These are phyloP conservation scores for Anadara kagoshimensis DNA, from an alignment of 1,140 invertebrate genomes.

Conservation along the genomic window DNA sequence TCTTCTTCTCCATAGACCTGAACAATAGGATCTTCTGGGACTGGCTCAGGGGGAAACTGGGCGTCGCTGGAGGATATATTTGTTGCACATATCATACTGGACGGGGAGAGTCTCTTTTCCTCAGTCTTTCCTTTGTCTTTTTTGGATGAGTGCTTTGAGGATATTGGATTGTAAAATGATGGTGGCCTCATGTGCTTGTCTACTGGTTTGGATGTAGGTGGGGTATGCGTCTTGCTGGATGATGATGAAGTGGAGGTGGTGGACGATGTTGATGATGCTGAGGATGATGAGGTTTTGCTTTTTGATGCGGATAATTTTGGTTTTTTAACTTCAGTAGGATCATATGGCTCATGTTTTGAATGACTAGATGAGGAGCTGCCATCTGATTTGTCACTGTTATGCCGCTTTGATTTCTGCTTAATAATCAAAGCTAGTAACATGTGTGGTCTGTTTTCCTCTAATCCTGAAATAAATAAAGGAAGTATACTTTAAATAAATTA, in stretches of 20 bases:
- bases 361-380: neutral
- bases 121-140: neutral
- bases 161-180: constrained; percentile 3
- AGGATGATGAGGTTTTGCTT: neutral
- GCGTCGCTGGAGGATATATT: constrained; percentile 5
- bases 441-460: constrained; percentile 85
- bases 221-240: neutral
- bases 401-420: constrained; percentile 76
- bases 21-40: constrained; percentile 54
- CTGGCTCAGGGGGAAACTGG: neutral
- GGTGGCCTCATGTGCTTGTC: constrained; percentile 4
- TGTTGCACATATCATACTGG: constrained; percentile 1
- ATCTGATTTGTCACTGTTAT: constrained; percentile 14
- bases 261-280: neutral
- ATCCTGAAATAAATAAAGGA: constrained; percentile 77
- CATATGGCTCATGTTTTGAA: constrained; percentile 10
- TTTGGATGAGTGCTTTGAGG: neutral
- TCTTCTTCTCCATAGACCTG: constrained; percentile 46
- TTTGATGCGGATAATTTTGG: neutral
- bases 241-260: neutral
- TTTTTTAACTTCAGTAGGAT: constrained; percentile 1
- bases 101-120: constrained; percentile 3
- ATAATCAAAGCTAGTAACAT: constrained; percentile 90
- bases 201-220: neutral
- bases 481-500: too few species aligned